phyloP scores from a whole-genome alignment of 2,113 vertebrate species.

The Syngnathus typhle region DNA sequence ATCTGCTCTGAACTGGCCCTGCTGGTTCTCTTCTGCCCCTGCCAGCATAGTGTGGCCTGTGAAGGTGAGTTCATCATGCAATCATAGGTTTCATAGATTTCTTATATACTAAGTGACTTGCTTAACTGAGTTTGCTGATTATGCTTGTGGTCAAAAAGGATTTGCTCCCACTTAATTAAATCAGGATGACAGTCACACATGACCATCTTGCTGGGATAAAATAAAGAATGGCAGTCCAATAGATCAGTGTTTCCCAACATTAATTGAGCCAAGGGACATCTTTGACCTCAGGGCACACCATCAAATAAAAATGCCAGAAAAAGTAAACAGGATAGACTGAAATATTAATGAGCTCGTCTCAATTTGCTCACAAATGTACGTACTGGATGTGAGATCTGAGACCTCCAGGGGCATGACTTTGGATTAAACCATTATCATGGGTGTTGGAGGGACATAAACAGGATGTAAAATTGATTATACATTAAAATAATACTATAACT shows the following conservation, averaged over 20 bases:
- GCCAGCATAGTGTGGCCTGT: constrained; percentile 94
- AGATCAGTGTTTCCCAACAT: background rate
- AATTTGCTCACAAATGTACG: too few species aligned
- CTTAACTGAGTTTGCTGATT: background rate
- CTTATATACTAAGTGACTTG: background rate
- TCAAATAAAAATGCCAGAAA: too few species aligned
- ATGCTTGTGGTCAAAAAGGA: background rate
- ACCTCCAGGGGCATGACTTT: too few species aligned
- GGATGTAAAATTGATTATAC: too few species aligned
- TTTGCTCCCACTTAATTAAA: background rate
- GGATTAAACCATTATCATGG: too few species aligned
- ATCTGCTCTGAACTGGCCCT: constrained; percentile 93
- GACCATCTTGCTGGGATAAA: background rate
- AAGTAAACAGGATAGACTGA: too few species aligned
- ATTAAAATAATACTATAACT: too few species aligned
- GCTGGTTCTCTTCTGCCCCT: constrained; percentile 89
- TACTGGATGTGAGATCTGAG: too few species aligned
- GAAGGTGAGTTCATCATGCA: constrained; percentile 75
- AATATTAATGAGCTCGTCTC: too few species aligned
- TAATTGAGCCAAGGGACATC: too few species aligned
- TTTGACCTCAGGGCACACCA: too few species aligned
- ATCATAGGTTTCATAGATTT: background rate
- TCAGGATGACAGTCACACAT: background rate
- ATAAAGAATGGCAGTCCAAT: background rate
- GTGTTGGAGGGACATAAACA: too few species aligned